Evolutionary conservation across 2,888 invertebrate genomes (phyloP), one percentile per base, ranked within the genome.

Genomic region (Argyra leucocephala): DNA sequence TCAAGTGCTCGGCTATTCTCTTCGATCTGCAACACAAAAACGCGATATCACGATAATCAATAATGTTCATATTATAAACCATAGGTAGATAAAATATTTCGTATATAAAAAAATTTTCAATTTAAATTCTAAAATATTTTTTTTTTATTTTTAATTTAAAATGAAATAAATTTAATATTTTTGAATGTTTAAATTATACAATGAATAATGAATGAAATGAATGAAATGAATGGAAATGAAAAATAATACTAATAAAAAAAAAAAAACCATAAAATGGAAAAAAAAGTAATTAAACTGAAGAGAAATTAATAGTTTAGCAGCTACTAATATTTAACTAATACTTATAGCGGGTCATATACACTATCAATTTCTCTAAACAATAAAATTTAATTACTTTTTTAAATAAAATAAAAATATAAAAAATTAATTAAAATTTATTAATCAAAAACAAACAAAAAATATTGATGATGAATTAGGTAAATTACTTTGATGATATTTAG

Each of bases 1-100:
- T 92, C 91, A 75, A 95, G 82, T 71, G 91, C 91, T 74, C 91
- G 86, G 75, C 93, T 92, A 80, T 94, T 93, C 82, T 96, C 95
- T 83, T 96, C 96, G 80, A 96, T 96, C 96, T 96, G 81, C 65
- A 68, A 66, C 36, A 62, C 62, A 18, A 57, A 57, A 12, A 15
- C 18, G n/a, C 48, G 48, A 48, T 48, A 48, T 48, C 48, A 48
- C 18, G 18, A 15, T 48, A 48, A n/a, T n/a, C n/a, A n/a, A 48
- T 5, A 48, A 48, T 48, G 12, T 37, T 15, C 15, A 37, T 37
- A 10, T 48, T 48, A 15, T 48, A 18, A 48, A 48, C 4, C 1
- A 18, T 48, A 12, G 12, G 9, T 48, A 37, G 12, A 37, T 12
- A 10, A 15, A 37, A 37, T 26, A 10, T 31, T n/a, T n/a, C n/a